phyloP scores from a whole-genome alignment of 64 coral and sea anemone species.

The Porites lutea region DNA sequence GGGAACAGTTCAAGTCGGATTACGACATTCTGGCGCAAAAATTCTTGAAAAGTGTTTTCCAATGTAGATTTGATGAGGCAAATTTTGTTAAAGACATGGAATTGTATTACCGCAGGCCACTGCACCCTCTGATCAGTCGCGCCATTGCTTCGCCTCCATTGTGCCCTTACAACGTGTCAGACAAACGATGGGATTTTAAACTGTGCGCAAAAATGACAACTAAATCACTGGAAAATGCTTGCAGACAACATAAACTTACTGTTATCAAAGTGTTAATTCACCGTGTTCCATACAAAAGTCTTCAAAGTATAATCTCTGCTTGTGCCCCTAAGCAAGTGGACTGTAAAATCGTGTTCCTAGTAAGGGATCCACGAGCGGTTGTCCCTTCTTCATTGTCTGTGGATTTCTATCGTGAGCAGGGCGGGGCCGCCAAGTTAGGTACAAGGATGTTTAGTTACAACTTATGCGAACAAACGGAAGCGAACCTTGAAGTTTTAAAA shows the following conservation, averaged over 20 bases:
- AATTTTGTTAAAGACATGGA: not conserved
- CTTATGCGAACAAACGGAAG: not conserved
- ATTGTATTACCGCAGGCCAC: slow-evolving; percentile 6
- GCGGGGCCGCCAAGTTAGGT: not conserved
- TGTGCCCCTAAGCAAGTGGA: not conserved
- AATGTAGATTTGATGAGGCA: slow-evolving; percentile 10
- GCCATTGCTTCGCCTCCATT: slow-evolving; percentile 15
- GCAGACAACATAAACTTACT: slow-evolving; percentile 7
- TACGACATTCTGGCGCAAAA: not conserved
- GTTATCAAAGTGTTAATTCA: not conserved
- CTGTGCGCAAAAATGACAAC: not conserved
- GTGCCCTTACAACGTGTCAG: not conserved
- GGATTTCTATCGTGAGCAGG: not conserved
- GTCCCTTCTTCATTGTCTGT: not conserved
- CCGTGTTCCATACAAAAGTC: not conserved
- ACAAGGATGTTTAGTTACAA: slow-evolving; percentile 1
- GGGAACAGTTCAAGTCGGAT: not conserved
- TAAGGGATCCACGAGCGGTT: not conserved
- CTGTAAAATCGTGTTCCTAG: not conserved
- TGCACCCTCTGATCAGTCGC: not conserved
- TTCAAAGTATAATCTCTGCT: not conserved
- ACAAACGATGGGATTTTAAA: not conserved
- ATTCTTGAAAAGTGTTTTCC: not conserved
- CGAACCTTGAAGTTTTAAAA: not conserved
- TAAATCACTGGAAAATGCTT: not conserved